These are phyloP conservation scores for Catocala nupta DNA, from an alignment of 2,888 invertebrate species.

Conservation along the genomic window DNA sequence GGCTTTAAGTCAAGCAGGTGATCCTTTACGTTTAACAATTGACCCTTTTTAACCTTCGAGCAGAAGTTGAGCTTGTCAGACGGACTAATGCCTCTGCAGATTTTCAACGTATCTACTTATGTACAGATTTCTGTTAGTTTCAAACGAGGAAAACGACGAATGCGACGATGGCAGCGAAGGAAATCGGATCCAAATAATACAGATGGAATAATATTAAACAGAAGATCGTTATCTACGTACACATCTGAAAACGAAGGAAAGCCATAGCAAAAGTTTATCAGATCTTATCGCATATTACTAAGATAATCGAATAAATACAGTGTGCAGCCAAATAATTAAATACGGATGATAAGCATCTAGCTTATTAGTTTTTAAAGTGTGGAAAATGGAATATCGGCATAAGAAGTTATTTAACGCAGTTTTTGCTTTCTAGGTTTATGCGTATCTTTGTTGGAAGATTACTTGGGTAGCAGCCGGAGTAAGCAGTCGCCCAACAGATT, in stretches of 20 bases:
- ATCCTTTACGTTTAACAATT: conserved; percentile 44
- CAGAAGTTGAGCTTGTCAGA: conserved; percentile 33
- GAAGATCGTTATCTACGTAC: conserved; percentile 13
- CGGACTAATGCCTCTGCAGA: conserved; percentile 29
- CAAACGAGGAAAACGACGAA: conserved; percentile 24
- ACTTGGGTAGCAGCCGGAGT: conserved; percentile 40
- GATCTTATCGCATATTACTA: neutral
- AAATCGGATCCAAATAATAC: conserved; percentile 27
- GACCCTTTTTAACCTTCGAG: conserved; percentile 47
- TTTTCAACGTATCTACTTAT: conserved; percentile 26
- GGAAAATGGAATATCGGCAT: no score
- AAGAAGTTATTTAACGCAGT: conserved; percentile 15
- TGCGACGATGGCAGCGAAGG: conserved; percentile 14
- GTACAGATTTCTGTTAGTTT: conserved; percentile 19
- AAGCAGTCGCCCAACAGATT: conserved; percentile 44
- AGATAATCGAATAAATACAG: neutral
- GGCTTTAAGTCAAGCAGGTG: conserved; percentile 38
- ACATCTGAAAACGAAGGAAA: conserved; percentile 17
- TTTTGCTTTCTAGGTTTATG: conserved; percentile 28
- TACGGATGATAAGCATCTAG: neutral
- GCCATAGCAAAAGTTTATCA: conserved; percentile 23
- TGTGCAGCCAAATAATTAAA: neutral
- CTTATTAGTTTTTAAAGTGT: no score
- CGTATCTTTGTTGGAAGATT: conserved; percentile 40
- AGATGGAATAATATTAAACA: conserved; percentile 28